These are phyloP conservation scores for Congeria kusceri DNA, from an alignment of 2,888 invertebrate genomes.

Conservation along the genomic window DNA sequence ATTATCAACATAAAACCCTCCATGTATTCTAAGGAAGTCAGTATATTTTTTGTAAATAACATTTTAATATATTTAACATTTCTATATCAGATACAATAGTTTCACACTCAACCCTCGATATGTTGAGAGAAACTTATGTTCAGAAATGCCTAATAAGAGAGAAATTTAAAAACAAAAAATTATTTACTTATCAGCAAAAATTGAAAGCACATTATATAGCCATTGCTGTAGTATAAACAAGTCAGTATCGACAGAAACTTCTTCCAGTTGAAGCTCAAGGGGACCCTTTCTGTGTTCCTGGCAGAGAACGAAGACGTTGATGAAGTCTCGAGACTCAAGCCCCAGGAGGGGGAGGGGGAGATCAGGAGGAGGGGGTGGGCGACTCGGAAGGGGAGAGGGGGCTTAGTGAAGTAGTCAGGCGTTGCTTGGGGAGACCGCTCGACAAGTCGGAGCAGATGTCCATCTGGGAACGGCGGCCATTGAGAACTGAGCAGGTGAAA, in stretches of 20 bases:
- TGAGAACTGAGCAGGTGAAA: constrained; percentile 79
- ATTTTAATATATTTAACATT: too few relatives aligned
- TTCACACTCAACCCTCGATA: too few relatives aligned
- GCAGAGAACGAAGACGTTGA: constrained; percentile 63
- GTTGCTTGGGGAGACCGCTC: constrained; percentile 82
- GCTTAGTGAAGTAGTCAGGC: constrained; percentile 81
- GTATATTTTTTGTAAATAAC: too few relatives aligned
- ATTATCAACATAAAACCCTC: too few relatives aligned
- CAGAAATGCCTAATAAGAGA: too few relatives aligned
- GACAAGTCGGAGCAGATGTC: constrained; percentile 84
- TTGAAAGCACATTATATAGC: too few relatives aligned
- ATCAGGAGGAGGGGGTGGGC: constrained; percentile 62
- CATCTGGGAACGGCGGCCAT: constrained; percentile 84
- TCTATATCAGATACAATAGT: neutral
- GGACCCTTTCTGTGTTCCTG: constrained; percentile 29
- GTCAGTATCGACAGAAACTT: too few relatives aligned
- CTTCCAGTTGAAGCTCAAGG: constrained; percentile 50
- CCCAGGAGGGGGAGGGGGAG: constrained; percentile 52
- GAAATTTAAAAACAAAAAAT: too few relatives aligned
- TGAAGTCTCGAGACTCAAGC: constrained; percentile 12
- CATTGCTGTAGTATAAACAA: too few relatives aligned
- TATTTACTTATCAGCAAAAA: too few relatives aligned
- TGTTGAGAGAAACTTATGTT: too few relatives aligned
- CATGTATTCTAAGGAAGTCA: too few relatives aligned
- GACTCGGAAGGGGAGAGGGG: constrained; percentile 75